Base-by-base conservation (phyloP, 30 jellyfish, hydroid and myxozoan species). In the Sanderia malayensis region DNA sequence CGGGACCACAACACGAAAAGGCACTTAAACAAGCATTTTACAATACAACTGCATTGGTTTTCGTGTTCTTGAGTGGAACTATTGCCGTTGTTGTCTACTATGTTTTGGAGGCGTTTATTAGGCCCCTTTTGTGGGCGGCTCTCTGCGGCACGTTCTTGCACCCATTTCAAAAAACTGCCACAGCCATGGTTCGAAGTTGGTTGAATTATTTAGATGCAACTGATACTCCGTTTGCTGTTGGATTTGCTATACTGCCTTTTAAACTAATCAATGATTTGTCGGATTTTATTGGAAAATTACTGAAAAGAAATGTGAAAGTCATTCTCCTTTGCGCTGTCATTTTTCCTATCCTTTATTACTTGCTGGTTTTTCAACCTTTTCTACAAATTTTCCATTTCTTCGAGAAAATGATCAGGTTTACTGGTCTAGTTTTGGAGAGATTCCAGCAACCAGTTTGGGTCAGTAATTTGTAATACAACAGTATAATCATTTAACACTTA, bases 91-190 rank as follows among this genome's bases (percentile, higher is more conserved):
- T 67, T 57, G 83, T 93, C 0, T 90, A 90, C 70, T 83, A 64
- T 78, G 96, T 90, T 18, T 65, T 90, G 78, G 96, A 90, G 60
- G 84, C 92, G 1, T 90, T 90, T 79, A 61, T 90, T 33, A 58
- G 98, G 77, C 98, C 98, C 53, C 87, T 90, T 11, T 32, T 90
- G 23, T 90, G 98, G 98, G 98, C 98, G 10, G 94, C 87, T 10
- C 76, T 90, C 65, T 83, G 96, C 73, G 98, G 98, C 9, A 71
- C 98, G 22, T 83, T 90, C 44, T 71, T 90, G 19, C 89, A 72
- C 63, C 98, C 98, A 1, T 90, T 90, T 61, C 90, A 90, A 49
- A 77, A 74, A 46, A 79, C 94, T 19, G 90, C 96, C 25, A 76
- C 98, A 22, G 41, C 63, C 28, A 19, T 79, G 30, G 94, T 83